These are phyloP conservation scores for Trogon surrucura DNA, from an alignment of 2,113 vertebrate genomes.

Conservation along the genomic window DNA sequence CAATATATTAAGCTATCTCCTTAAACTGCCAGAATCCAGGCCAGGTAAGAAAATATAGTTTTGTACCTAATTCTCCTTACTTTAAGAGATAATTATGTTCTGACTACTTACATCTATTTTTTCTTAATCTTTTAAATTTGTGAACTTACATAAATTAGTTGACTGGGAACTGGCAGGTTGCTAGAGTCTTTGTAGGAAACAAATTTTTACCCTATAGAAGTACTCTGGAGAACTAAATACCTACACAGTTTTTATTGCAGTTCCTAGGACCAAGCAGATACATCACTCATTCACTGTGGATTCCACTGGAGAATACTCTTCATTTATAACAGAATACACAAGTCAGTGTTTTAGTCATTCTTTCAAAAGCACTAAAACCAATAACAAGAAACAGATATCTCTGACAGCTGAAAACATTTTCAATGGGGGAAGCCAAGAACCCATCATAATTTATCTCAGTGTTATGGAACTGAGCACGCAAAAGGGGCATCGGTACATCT, in stretches of 20 bases:
- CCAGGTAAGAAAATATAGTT: not conserved
- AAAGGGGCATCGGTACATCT: constrained; percentile 68
- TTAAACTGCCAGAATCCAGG: not conserved
- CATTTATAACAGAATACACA: constrained; percentile 60
- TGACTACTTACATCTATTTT: not conserved
- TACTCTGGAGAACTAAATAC: constrained; percentile 3
- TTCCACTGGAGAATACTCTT: constrained; percentile 40
- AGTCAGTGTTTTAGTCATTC: constrained; percentile 52
- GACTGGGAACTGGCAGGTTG: not conserved
- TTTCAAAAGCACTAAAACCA: constrained; percentile 66
- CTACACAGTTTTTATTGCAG: not conserved
- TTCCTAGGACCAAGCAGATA: not conserved
- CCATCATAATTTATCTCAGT: constrained; percentile 79
- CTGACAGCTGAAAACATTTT: constrained; percentile 76
- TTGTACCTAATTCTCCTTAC: not conserved
- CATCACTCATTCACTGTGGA: constrained; percentile 19
- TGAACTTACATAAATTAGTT: not conserved
- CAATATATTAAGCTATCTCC: not conserved
- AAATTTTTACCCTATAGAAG: not conserved
- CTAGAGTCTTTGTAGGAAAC: not conserved
- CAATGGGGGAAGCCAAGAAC: constrained; percentile 78
- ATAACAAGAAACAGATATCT: constrained; percentile 86
- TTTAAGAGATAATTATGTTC: not conserved
- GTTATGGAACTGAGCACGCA: constrained; percentile 67
- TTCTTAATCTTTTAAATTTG: not conserved